Base-by-base conservation (phyloP, 2,888 invertebrate species). In the Carcina quercana region DNA sequence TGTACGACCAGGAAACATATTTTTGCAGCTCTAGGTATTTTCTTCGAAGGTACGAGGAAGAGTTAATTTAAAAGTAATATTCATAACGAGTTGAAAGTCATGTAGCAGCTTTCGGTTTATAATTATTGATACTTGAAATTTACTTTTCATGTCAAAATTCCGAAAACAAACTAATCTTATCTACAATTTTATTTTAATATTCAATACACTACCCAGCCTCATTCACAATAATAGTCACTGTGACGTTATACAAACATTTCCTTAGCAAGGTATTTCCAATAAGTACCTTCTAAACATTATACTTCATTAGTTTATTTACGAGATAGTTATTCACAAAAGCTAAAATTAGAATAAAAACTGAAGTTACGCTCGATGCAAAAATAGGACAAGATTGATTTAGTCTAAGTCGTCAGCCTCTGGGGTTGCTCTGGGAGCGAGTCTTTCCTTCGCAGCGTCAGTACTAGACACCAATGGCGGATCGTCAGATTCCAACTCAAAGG, bases 391-490 rank as follows among this genome's bases (percentile, higher is more conserved):
- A 50, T 22, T 33, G 19, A 37, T 50, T 44, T 72, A 80, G 46
- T 79, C 72, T 70, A 76, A 50, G 32, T 78, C 71, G 47, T 76
- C 76, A 50, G 62, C 57, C 58, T 76, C 79, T 8, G 71, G 67
- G 28, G 65, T 62, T 35, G 67, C 66, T 58, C 67, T 62, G 65
- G 39, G 69, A 17, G 64, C 38, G 50, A 40, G 39, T 54, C 17
- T 17, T 17, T 50, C 26, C 28, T 45, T 30, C 28, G 32, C 34
- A 13, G 38, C 45, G 5, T 42, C 50, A 14, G 32, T 40, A 32
- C 31, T 39, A 14, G 44, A 15, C 12, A 47, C 35, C 24, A 61
- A 37, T 15, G 67, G 57, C 12, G 66, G 64, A 27, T 56, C 59
- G 22, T 57, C 58, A 29, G 58, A 56, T 22, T 50, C 50, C 12